Percentiles rank a stretch among this genome's conserved stretches.
Evolutionary conservation across 2,888 invertebrate genomes (phyloP).

Genomic region (Caenorhabditis angaria): DNA sequence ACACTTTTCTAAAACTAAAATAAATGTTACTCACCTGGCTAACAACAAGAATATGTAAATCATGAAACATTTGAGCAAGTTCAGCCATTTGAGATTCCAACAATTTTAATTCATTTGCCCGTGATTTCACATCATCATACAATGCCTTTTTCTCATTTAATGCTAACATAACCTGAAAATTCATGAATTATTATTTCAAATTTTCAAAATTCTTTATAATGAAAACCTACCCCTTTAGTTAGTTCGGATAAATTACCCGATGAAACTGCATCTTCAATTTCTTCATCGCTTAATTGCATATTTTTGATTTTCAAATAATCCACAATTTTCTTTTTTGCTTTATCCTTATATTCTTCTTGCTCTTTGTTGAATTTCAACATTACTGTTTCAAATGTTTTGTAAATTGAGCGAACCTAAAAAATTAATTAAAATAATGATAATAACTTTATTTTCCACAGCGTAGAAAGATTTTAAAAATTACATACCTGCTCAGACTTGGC

Average conservation of each 20-base stretch:
- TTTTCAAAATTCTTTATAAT: too few species aligned
- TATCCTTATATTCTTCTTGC: slow-evolving; percentile 47
- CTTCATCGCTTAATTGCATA: slow-evolving; percentile 40
- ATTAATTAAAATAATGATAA: too few species aligned
- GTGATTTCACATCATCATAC: slow-evolving; percentile 42
- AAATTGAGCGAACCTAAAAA: slow-evolving; percentile 22
- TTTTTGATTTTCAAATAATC: slow-evolving; percentile 47
- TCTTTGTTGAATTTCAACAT: slow-evolving; percentile 46
- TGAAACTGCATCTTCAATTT: slow-evolving; percentile 41
- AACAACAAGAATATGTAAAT: slow-evolving; percentile 41
- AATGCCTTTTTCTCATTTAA: slow-evolving; percentile 40
- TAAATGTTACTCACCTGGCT: slow-evolving; percentile 22
- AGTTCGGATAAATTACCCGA: slow-evolving; percentile 42
- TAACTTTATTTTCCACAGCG: too few species aligned
- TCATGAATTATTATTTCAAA: background rate
- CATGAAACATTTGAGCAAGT: slow-evolving; percentile 44
- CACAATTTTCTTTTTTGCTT: slow-evolving; percentile 37
- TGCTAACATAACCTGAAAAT: slow-evolving; percentile 26
- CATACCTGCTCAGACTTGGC: slow-evolving; percentile 30
- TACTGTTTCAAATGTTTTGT: slow-evolving; percentile 30
- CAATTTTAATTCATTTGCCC: slow-evolving; percentile 35
- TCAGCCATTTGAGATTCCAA: slow-evolving; percentile 38
- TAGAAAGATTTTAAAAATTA: too few species aligned
- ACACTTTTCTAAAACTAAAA: too few species aligned
- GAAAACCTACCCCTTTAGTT: slow-evolving; percentile 30